These are phyloP conservation scores for Rhimphoctona megacephalus DNA, from an alignment of 2,888 invertebrate genomes.

Conservation along the genomic window DNA sequence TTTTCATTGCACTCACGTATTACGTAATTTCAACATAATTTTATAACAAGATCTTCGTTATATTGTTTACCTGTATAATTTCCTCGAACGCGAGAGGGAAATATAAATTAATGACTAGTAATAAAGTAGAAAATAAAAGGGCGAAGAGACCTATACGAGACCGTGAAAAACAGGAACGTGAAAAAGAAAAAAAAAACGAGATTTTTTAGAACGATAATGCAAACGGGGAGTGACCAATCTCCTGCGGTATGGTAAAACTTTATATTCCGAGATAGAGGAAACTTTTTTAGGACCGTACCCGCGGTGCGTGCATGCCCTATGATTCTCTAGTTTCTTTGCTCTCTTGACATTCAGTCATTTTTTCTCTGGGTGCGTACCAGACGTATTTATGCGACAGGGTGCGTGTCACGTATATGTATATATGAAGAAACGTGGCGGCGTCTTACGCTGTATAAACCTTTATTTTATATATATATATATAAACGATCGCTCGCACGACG, in stretches of 20 bases:
- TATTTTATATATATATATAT: conserved; percentile 18
- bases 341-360: conserved; percentile 36
- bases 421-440: not conserved
- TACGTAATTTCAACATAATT: too few species aligned
- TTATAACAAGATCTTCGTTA: not conserved
- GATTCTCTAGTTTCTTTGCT: conserved; percentile 30
- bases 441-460: not conserved
- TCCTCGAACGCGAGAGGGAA: not conserved
- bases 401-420: conserved; percentile 34
- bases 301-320: conserved; percentile 59
- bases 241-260: not conserved
- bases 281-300: conserved; percentile 41
- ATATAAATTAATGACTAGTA: conserved; percentile 6
- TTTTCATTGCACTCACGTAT: not conserved
- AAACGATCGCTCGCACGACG: not conserved
- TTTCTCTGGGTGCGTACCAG: conserved; percentile 3
- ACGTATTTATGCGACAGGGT: conserved; percentile 21
- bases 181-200: not conserved
- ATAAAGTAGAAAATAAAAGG: conserved; percentile 55
- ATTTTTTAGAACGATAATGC: conserved; percentile 6
- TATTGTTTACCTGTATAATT: not conserved
- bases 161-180: conserved; percentile 25
- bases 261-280: not conserved
- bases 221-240: not conserved
- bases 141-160: conserved; percentile 2